Evolutionary conservation across 2,797 vertebrate species (phyloP).

Genomic region (Poliocrania exsul): DNA sequence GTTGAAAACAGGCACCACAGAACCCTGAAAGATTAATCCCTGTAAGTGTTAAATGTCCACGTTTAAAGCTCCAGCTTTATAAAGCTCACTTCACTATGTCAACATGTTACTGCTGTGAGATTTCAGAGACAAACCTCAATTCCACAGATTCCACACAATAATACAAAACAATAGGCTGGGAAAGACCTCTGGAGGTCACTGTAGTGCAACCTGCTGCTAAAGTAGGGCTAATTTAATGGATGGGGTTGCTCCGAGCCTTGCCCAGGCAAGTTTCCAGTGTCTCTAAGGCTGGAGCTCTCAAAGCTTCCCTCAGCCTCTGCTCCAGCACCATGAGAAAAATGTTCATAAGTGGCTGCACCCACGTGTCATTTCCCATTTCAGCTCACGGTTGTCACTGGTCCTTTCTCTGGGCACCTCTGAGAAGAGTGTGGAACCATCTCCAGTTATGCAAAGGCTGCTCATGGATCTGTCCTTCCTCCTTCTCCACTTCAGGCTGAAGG

Average conservation of each 20-base stretch:
- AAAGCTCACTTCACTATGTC: background rate
- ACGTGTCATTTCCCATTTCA: background rate
- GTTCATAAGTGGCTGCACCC: background rate
- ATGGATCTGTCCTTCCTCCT: background rate
- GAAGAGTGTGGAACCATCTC: background rate
- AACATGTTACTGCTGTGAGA: background rate
- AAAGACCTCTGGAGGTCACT: constrained; percentile 67
- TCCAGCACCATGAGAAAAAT: background rate
- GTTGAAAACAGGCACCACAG: background rate
- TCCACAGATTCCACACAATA: background rate
- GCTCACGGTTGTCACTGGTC: background rate
- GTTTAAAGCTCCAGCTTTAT: background rate
- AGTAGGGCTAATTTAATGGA: background rate
- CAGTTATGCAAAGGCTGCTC: background rate
- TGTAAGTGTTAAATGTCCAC: background rate
- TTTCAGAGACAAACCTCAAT: background rate
- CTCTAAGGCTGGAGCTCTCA: background rate
- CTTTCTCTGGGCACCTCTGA: background rate
- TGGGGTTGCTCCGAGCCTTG: background rate
- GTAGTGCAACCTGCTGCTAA: constrained; percentile 19
- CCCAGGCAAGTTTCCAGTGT: background rate
- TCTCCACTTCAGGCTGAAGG: background rate
- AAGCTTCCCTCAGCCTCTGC: background rate
- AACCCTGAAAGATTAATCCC: background rate
- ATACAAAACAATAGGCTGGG: background rate